These are phyloP conservation scores for Plutella xylostella DNA, from an alignment of 2,888 invertebrate genomes.

Conservation along the genomic window DNA sequence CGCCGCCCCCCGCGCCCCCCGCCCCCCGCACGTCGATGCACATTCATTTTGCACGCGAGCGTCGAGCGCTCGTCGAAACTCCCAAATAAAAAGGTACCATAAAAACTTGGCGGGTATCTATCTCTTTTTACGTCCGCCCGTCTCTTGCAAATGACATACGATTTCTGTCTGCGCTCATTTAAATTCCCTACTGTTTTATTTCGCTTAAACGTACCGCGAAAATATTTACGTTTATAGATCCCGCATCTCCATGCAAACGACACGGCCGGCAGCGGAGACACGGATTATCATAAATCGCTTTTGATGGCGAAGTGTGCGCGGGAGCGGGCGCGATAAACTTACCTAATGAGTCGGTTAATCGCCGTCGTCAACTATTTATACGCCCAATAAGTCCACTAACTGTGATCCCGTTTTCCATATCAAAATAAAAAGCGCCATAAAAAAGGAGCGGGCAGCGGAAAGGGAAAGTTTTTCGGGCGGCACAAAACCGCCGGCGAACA, in stretches of 20 bases:
- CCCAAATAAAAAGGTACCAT: slow-evolving; percentile 2
- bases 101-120: slow-evolving; percentile 1
- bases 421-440: slow-evolving; percentile 11
- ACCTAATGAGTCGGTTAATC: slow-evolving; percentile 41
- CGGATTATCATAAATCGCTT: slow-evolving; percentile 24
- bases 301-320: slow-evolving; percentile 22
- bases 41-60: neutral
- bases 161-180: slow-evolving; percentile 5
- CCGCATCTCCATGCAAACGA: slow-evolving; percentile 28
- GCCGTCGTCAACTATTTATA: slow-evolving; percentile 17
- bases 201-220: slow-evolving; percentile 9
- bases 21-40: neutral
- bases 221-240: slow-evolving; percentile 31
- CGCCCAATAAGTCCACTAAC: slow-evolving; percentile 12
- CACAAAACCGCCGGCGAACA: slow-evolving; percentile 12
- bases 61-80: neutral
- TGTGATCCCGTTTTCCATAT: slow-evolving; percentile 15
- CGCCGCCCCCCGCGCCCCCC: neutral
- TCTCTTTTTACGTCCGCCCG: slow-evolving; percentile 4
- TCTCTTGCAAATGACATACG: slow-evolving; percentile 7
- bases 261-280: slow-evolving; percentile 1
- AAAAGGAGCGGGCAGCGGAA: slow-evolving; percentile 20
- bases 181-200: slow-evolving; percentile 6
- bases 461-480: slow-evolving; percentile 15
- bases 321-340: slow-evolving; percentile 24